Evolutionary conservation across 2,888 invertebrate genomes (phyloP).

Genomic region (Rhimphoctona megacephalus): DNA sequence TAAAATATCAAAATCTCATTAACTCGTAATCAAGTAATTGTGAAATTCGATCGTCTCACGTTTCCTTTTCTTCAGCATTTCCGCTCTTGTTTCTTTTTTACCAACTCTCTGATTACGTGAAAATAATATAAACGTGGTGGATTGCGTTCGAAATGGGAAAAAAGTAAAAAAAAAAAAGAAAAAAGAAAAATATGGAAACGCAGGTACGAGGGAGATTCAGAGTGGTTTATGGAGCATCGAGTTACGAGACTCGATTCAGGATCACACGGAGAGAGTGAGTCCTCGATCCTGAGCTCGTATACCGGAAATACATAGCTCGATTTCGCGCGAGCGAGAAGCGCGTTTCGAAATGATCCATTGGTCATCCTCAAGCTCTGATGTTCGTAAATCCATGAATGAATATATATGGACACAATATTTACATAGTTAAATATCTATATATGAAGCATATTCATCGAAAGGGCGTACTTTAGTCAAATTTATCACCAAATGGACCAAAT

Average conservation of each 20-base stretch:
- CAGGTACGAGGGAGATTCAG: slow-evolving; percentile 28
- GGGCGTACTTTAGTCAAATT: neutral
- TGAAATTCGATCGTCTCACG: neutral
- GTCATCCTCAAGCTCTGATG: slow-evolving; percentile 52
- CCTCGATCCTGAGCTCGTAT: slow-evolving; percentile 6
- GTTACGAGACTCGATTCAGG: slow-evolving; percentile 63
- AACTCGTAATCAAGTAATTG: neutral
- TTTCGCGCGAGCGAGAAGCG: slow-evolving; percentile 24
- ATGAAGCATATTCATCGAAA: neutral
- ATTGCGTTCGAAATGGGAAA: neutral
- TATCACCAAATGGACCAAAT: slow-evolving; percentile 11
- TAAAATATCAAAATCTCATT: neutral
- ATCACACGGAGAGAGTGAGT: neutral
- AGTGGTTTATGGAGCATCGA: slow-evolving; percentile 64
- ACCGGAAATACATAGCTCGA: slow-evolving; percentile 28
- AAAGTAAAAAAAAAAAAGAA: neutral
- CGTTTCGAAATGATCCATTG: slow-evolving; percentile 49
- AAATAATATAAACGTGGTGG: neutral
- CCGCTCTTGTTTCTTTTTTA: neutral
- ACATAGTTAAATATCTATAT: slow-evolving; percentile 2
- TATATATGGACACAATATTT: slow-evolving; percentile 36
- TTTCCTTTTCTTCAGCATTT: neutral
- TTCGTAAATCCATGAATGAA: slow-evolving; percentile 25
- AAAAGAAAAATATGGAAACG: neutral
- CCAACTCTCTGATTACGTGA: neutral